phyloP scores from a whole-genome alignment of 1,140 invertebrate species.

The Chionoecetes opilio region DNA sequence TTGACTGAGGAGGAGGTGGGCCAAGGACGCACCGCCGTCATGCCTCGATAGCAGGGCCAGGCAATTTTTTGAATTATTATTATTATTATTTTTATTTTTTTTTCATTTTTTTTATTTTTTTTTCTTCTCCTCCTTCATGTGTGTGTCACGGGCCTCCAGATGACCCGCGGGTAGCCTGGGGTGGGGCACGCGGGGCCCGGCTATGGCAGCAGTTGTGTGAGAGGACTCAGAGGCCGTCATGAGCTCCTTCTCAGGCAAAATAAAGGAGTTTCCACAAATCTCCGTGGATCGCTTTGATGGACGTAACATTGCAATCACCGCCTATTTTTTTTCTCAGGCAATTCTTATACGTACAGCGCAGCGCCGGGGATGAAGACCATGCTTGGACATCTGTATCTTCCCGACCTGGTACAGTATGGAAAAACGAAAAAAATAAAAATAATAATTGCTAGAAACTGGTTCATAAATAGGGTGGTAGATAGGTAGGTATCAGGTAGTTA shows the following conservation, averaged over 20 bases:
- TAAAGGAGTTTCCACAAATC: conserved; percentile 78
- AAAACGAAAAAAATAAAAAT: no score
- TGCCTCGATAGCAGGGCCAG: neutral
- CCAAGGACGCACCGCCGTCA: neutral
- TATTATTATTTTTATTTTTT: no score
- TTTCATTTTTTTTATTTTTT: no score
- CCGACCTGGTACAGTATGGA: no score
- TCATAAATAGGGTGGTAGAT: no score
- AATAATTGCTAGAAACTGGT: no score
- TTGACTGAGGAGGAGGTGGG: neutral
- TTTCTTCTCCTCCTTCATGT: neutral
- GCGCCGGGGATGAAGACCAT: no score
- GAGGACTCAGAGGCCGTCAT: conserved; percentile 49
- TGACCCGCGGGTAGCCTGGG: conserved; percentile 45
- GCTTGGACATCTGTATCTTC: no score
- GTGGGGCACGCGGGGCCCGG: conserved; percentile 34
- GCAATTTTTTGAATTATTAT: no score
- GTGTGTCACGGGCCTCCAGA: neutral
- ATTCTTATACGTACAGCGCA: no score
- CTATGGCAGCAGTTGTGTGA: conserved; percentile 69
- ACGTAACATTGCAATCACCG: conserved; percentile 70
- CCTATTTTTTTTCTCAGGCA: conserved; percentile 72
- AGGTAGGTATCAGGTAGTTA: no score
- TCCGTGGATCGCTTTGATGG: conserved; percentile 76
- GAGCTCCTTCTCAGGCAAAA: conserved; percentile 78